Evolutionary conservation across 2,888 invertebrate species (phyloP), one percentile per base, ranked within the genome.

Genomic region (Andrena minutula): DNA sequence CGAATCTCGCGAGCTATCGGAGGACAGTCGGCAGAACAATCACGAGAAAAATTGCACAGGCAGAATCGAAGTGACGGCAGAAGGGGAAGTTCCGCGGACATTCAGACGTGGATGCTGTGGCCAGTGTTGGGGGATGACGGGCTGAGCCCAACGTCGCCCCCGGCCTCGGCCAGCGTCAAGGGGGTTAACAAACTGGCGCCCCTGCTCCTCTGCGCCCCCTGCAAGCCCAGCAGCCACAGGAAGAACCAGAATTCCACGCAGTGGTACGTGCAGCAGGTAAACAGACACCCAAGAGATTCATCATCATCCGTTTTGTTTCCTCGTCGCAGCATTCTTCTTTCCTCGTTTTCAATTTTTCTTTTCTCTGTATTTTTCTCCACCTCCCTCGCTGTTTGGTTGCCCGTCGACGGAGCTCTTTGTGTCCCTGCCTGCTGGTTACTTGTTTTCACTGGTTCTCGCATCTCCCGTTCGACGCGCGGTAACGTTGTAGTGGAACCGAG

Each of bases 261-360:
- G 93, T 94, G 94, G 94, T 94, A 94, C 90, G 93, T 94, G 89
- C 93, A 94, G 89, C 94, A 94, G 94, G 94, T 94, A 94, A 94
- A 88, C 78, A 84, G 68, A 84, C 81, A 64, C 78, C 65, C 75
- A 81, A 83, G 35, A 76, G 66, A 81, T 75, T 72, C 75, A 81
- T 73, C 81, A 56, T 65, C 66, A 73, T 66, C 35, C 72, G 56
- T 56, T 61, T 65, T 68, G 35, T 76, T 47, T 53, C 26, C 35
- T 26, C 53, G 23, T 69, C n/a, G 47, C 8, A 23, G 41, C 49
- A n/a, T 47, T 53, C 28, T 32, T 60, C 56, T 32, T 51, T 51
- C 64, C 32, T 64, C 56, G 56, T 53, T 53, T 26, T 23, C 56
- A 20, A 35, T 32, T 41, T 16, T 58, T 12, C n/a, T 65, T 32